Conservation (phyloP, 2,888 invertebrate genomes). For the Bombylius major region DNA sequence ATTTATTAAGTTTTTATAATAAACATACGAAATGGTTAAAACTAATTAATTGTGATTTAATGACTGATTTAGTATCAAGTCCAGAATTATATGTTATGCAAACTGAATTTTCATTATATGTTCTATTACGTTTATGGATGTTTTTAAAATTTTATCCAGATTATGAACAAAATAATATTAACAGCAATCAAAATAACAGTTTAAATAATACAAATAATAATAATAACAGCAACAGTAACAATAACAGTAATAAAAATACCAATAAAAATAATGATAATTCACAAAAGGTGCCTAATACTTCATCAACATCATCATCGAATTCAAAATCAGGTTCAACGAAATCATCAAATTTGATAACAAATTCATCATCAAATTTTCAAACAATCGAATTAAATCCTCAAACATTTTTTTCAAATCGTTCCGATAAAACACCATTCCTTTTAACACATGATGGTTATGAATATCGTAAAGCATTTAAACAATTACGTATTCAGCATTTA, state of each 20-base stretch:
- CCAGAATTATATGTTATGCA: conserved; percentile 60
- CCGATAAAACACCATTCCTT: conserved; percentile 42
- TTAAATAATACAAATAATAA: neutral
- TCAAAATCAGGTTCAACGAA: neutral
- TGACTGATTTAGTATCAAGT: conserved; percentile 49
- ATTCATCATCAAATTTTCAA: no score
- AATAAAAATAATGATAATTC: neutral
- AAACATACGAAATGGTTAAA: conserved; percentile 44
- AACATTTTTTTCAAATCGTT: conserved; percentile 26
- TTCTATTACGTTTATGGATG: conserved; percentile 56
- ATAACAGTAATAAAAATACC: neutral
- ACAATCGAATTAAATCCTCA: conserved; percentile 18
- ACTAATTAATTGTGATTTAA: conserved; percentile 51
- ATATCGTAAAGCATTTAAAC: conserved; percentile 49
- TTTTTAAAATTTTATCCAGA: conserved; percentile 42
- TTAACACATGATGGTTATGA: conserved; percentile 45
- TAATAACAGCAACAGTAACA: neutral
- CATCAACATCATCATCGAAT: neutral
- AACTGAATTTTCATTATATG: conserved; percentile 65
- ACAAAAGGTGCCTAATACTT: neutral
- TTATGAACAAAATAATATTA: conserved; percentile 32
- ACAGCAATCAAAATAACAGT: neutral
- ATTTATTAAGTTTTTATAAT: conserved; percentile 48
- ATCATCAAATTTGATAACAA: neutral
- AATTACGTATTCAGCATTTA: conserved; percentile 53